Base-by-base conservation (phyloP, 2,797 vertebrate genomes). In the Pristis pectinata region DNA sequence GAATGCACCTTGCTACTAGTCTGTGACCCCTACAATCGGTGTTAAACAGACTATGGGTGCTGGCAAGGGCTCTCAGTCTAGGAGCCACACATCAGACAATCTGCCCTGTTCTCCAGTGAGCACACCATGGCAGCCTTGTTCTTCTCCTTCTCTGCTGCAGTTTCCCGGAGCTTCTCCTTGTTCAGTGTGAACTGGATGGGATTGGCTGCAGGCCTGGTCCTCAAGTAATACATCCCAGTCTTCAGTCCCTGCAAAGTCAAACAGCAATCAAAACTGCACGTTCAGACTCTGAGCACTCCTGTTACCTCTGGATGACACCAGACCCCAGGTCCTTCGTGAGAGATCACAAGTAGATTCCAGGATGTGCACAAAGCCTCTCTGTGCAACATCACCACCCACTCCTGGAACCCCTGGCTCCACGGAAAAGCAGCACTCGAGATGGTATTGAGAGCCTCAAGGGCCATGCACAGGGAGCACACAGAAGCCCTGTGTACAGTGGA, bases 151-250 rank as follows among this genome's bases (percentile, higher is more conserved):
- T 97, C 98, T 7, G 96, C 95, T 13, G 85, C 91, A 1, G 95
- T 95, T 94, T 98, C 98, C 95, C 98, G 97, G 95, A 99, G 97
- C 93, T 98, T 99, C 97, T 99, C 98, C 95, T 99, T 99, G 97
- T 99, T 98, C 41, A 99, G 96, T 59, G 99, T 99, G 97, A 99
- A 99, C 97, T 99, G 98, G 97, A 99, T 99, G 76, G 99, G 99
- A 96, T 98, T 99, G 3, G 99, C 99, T 0, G 99, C 99, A 0
- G 99, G 99, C 95, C 99, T 99, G 0, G 99, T 99, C 95, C 99
- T 96, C 93, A 99, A 97, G 76, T 99, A 99, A 96, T 99, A 99
- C 99, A 99, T 99, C 0, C 99, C 99, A 0, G 99, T 99, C 97
- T 99, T 99, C 94, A 99, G 97, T 30, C 99, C 99, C 99, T 99